These are phyloP conservation scores for Rambutsinella grinnellia DNA, from an alignment of 2,888 invertebrate genomes.

Conservation along the genomic window DNA sequence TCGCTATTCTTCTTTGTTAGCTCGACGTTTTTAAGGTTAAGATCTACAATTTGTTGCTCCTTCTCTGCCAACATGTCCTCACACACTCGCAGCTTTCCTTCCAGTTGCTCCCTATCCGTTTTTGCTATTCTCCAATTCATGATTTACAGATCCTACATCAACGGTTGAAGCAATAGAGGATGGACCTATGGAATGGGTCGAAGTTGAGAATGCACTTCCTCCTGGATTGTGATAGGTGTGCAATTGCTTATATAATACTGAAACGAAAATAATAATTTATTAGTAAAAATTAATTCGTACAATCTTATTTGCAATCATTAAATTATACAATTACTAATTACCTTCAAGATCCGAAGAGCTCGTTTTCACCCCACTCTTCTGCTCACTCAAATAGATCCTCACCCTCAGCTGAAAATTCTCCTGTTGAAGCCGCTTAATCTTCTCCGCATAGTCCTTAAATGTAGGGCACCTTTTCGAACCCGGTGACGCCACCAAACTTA, in stretches of 20 bases:
- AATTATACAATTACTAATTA: too few relatives aligned
- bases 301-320: too few relatives aligned
- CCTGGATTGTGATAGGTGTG: conserved; percentile 41
- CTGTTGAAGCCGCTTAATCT: conserved; percentile 60
- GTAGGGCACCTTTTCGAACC: conserved; percentile 60
- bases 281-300: too few relatives aligned
- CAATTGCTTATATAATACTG: conserved; percentile 51
- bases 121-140: conserved; percentile 41
- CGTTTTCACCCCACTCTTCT: conserved; percentile 50
- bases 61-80: conserved; percentile 35
- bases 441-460: conserved; percentile 58
- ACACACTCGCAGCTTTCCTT: conserved; percentile 37
- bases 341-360: conserved; percentile 57
- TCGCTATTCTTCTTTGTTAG: conserved; percentile 19
- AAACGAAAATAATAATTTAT: too few relatives aligned
- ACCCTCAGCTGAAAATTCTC: conserved; percentile 63
- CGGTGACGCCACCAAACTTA: conserved; percentile 33
- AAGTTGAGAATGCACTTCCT: conserved; percentile 15
- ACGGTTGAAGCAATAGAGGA: too few relatives aligned
- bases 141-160: conserved; percentile 18
- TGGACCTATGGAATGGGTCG: conserved; percentile 51
- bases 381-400: conserved; percentile 60
- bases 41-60: conserved; percentile 29
- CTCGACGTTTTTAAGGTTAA: conserved; percentile 41
- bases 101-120: conserved; percentile 36